These are phyloP conservation scores for Vannuccia rotundouncinata DNA, from an alignment of 2,888 invertebrate species.

Conservation along the genomic window DNA sequence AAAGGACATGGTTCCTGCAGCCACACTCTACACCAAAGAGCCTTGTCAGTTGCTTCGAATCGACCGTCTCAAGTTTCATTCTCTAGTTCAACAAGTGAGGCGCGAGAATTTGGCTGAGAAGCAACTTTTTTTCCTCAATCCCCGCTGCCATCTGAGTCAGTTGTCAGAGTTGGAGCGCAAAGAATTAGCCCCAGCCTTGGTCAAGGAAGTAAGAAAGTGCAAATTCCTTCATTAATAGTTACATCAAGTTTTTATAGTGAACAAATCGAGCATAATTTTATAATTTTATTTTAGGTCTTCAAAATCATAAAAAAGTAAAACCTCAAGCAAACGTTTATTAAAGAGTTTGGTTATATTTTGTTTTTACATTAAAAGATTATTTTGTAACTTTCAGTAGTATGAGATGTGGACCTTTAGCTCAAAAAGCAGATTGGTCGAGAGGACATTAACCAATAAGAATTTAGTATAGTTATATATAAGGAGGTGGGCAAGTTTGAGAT, in stretches of 20 bases:
- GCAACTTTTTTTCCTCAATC: slow-evolving; percentile 22
- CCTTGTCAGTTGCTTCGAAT: slow-evolving; percentile 44
- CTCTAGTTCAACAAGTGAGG: slow-evolving; percentile 42
- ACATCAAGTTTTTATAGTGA: not conserved
- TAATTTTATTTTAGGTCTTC: not conserved
- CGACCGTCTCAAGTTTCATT: slow-evolving; percentile 46
- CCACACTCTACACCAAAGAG: slow-evolving; percentile 47
- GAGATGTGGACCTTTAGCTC: no score
- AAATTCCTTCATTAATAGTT: no score
- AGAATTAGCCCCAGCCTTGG: slow-evolving; percentile 45
- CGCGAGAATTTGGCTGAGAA: slow-evolving; percentile 43
- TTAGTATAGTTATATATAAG: no score
- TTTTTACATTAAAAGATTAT: no score
- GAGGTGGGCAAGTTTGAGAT: no score
- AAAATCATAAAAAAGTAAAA: not conserved
- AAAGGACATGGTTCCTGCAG: slow-evolving; percentile 46
- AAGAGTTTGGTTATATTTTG: no score
- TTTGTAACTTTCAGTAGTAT: no score
- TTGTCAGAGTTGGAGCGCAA: slow-evolving; percentile 40
- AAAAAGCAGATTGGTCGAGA: no score
- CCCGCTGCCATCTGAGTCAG: not conserved
- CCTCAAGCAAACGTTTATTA: slow-evolving; percentile 25
- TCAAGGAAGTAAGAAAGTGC: slow-evolving; percentile 47
- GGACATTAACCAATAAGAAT: no score
- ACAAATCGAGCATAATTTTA: not conserved